phyloP scores from a whole-genome alignment of 1,140 invertebrate species.

The Limonius californicus region DNA sequence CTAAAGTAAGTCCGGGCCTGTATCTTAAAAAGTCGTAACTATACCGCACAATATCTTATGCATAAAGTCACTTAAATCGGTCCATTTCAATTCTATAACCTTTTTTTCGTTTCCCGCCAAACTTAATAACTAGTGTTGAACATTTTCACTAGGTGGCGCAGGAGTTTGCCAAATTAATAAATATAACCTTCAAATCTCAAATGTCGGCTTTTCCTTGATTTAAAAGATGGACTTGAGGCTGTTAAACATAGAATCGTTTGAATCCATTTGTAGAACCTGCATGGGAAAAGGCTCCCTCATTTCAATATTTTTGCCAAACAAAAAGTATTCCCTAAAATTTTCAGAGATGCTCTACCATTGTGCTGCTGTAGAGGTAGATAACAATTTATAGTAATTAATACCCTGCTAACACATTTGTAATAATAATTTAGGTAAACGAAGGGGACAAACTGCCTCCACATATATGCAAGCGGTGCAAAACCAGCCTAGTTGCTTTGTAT shows the following conservation, averaged over 20 bases:
- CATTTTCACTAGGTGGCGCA: too few species aligned
- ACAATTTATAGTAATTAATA: neutral
- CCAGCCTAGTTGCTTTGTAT: constrained; percentile 33
- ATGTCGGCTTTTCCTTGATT: too few species aligned
- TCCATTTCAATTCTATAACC: too few species aligned
- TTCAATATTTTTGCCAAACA: neutral
- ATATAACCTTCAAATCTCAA: too few species aligned
- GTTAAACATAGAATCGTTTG: neutral
- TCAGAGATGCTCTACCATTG: neutral
- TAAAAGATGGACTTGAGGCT: neutral
- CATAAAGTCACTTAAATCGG: too few species aligned
- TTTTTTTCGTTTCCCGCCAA: too few species aligned
- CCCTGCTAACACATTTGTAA: neutral
- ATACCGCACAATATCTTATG: too few species aligned
- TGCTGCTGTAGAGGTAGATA: neutral
- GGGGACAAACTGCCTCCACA: constrained; percentile 32
- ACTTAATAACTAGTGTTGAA: too few species aligned
- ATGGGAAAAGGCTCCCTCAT: constrained; percentile 4
- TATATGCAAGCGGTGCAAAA: constrained; percentile 38
- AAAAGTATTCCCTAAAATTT: neutral
- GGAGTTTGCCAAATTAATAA: too few species aligned
- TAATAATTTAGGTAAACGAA: constrained; percentile 28
- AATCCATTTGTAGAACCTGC: constrained; percentile 16
- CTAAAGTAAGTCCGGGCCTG: too few species aligned
- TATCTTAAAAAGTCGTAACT: too few species aligned